phyloP scores from a whole-genome alignment of 2,888 invertebrate species.

The Melikaiella ostensackeni region DNA sequence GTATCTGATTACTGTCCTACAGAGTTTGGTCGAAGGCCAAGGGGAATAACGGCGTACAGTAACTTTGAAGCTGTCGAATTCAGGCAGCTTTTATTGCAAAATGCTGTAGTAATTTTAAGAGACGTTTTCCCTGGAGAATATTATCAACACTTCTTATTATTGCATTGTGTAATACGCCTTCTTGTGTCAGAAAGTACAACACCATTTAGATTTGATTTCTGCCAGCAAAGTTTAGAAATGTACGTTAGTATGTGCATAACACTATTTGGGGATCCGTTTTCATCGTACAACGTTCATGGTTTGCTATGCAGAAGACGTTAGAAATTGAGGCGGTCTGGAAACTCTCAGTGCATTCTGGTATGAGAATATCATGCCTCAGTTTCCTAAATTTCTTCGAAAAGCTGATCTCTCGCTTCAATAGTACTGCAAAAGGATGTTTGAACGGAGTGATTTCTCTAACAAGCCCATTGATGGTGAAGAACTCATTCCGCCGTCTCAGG shows the following conservation, averaged over 20 bases:
- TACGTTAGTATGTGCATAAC: background rate
- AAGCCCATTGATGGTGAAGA: too few relatives aligned
- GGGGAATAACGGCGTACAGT: conserved; percentile 21
- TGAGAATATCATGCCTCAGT: too few relatives aligned
- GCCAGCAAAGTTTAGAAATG: conserved; percentile 7
- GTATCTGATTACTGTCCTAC: conserved; percentile 30
- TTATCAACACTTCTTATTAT: conserved; percentile 8
- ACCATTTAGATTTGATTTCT: background rate
- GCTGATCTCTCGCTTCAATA: too few relatives aligned
- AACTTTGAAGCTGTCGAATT: conserved; percentile 43
- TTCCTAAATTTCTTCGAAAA: too few relatives aligned
- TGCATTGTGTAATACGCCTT: conserved; percentile 44
- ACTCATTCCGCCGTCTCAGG: too few relatives aligned
- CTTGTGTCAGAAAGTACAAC: background rate
- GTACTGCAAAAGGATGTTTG: too few relatives aligned
- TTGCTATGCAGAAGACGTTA: conserved; percentile 44
- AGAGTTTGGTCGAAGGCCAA: conserved; percentile 44
- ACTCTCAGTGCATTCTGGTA: conserved; percentile 44
- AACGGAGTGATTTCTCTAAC: too few relatives aligned
- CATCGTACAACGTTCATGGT: background rate
- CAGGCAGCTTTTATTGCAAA: conserved; percentile 42
- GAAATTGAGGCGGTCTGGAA: conserved; percentile 49
- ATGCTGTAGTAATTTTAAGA: background rate
- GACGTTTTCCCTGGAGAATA: background rate
- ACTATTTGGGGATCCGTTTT: background rate